Base-by-base conservation (phyloP, 2,888 invertebrate genomes). In the Toxonevra muliebris region DNA sequence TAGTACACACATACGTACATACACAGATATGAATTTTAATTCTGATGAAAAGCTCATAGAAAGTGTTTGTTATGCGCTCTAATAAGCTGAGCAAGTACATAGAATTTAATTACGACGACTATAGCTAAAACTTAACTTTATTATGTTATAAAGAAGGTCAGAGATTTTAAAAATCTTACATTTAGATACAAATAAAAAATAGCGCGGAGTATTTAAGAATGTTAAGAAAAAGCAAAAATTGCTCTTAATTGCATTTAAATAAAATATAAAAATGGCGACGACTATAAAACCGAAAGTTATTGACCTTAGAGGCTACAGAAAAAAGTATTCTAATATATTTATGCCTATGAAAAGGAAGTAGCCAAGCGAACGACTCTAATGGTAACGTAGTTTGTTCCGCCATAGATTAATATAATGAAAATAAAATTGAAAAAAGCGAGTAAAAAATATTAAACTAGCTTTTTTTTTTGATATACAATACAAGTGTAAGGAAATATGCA, bases 301-400 rank as follows among this genome's bases (percentile, higher is more conserved):
- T 62, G 62, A 54, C 54, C 62, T 62, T 10, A 15, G 54, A 20
- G 52, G 13, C n/a, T 48, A 62, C 4, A n/a, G n/a, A 30, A 30
- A 30, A 30, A 30, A 2, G 30, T 30, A 30, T 30, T 30, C 30
- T 30, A 30, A 30, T 30, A 30, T 30, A 30, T 30, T 4, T 4
- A 30, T 30, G 30, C 30, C 30, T 30, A 30, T 30, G 30, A 17
- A 40, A 41, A 40, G 41, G 41, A 52, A 41, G 12, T 40, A 50
- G 41, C 15, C 41, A 40, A 2, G 19, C 17, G 13, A 8, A 45
- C 9, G n/a, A 9, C 41, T 19, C 10, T 19, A 12, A 53, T 20
- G 17, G 41, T 19, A 30, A 54, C 12, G 62, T 15, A 48, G 42
- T 13, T 54, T 53, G 62, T 54, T 62, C 54, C 62, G 62, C 42